These are phyloP conservation scores for Melangyna quadrimaculata DNA, from an alignment of 2,888 invertebrate genomes.

Conservation along the genomic window DNA sequence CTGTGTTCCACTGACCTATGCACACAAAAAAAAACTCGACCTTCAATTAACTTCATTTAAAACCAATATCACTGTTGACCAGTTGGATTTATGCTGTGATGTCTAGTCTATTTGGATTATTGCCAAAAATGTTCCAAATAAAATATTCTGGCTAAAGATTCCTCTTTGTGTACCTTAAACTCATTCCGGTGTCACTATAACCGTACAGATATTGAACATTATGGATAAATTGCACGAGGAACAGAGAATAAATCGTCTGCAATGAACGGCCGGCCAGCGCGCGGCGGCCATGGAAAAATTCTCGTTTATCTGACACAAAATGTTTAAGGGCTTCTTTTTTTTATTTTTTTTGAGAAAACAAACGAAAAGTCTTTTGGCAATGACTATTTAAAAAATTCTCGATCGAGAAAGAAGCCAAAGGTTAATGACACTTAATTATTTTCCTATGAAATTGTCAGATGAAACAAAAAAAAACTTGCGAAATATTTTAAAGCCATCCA, in stretches of 20 bases:
- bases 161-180: constrained; percentile 16
- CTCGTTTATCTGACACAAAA: constrained; percentile 15
- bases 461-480: not conserved
- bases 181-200: not conserved
- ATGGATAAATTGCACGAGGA: constrained; percentile 35
- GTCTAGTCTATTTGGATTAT: constrained; percentile 50
- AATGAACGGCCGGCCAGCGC: too few species aligned
- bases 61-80: constrained; percentile 45
- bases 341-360: not conserved
- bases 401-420: not conserved
- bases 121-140: constrained; percentile 43
- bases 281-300: constrained; percentile 31
- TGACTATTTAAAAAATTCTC: constrained; percentile 7
- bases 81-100: constrained; percentile 41
- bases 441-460: not conserved
- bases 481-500: not conserved
- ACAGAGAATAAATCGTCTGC: constrained; percentile 28
- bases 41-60: constrained; percentile 36
- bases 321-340: constrained; percentile 27
- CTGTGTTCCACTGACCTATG: not conserved
- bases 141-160: constrained; percentile 50
- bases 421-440: constrained; percentile 21
- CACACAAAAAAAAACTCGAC: not conserved
- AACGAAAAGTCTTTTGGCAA: not conserved
- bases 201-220: constrained; percentile 9